These are phyloP conservation scores for Teleogryllus oceanicus DNA, from an alignment of 2,888 invertebrate species.

Conservation along the genomic window DNA sequence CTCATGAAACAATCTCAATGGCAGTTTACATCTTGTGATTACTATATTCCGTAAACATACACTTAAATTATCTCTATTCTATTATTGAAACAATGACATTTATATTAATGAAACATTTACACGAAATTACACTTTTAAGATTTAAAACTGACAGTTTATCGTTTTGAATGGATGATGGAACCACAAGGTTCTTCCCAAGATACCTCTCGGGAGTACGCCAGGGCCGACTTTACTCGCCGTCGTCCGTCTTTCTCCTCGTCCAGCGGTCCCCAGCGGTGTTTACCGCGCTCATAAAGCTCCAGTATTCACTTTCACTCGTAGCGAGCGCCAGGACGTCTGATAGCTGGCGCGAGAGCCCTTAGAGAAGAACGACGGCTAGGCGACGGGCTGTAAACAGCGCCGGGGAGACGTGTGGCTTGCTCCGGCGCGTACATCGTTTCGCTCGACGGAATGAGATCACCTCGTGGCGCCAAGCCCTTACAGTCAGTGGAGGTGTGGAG, in stretches of 20 bases:
- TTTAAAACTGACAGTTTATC: too few relatives aligned
- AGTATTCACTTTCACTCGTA: not conserved
- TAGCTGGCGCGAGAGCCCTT: not conserved
- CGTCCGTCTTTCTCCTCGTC: not conserved
- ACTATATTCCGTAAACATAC: too few relatives aligned
- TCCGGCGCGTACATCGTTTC: not conserved
- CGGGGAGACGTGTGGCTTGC: not conserved
- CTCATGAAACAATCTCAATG: too few relatives aligned
- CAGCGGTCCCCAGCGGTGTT: not conserved
- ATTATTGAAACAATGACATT: too few relatives aligned
- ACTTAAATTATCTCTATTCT: too few relatives aligned
- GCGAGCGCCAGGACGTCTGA: slow-evolving; percentile 6
- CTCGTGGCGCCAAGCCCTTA: not conserved
- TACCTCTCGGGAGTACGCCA: too few relatives aligned
- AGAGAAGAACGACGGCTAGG: not conserved
- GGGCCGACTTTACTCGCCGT: not conserved
- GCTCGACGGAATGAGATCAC: not conserved
- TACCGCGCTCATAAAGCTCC: not conserved
- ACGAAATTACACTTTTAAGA: too few relatives aligned
- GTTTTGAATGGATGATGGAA: too few relatives aligned
- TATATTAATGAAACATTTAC: too few relatives aligned
- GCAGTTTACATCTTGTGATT: too few relatives aligned
- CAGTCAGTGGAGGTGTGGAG: not conserved
- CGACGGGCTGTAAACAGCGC: not conserved
- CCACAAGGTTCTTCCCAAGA: too few relatives aligned